Evolutionary conservation across 2,113 vertebrate genomes (phyloP).

Genomic region (Gallinago paraguaiae): DNA sequence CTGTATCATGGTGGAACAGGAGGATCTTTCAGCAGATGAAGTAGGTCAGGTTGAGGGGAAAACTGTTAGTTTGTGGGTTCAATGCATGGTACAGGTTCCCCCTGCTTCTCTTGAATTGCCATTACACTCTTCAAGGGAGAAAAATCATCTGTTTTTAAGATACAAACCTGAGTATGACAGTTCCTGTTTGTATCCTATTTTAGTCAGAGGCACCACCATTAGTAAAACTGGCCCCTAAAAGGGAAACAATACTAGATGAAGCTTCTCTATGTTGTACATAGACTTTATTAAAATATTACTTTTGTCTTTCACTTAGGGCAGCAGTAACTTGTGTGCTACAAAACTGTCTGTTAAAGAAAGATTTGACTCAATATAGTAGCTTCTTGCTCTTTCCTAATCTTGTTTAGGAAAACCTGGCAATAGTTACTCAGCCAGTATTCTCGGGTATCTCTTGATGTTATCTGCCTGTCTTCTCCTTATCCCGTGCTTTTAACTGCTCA

Average conservation of each 20-base stretch:
- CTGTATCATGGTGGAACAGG: neutral
- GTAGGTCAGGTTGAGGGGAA: neutral
- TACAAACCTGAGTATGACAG: neutral
- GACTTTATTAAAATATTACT: neutral
- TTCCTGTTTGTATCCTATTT: neutral
- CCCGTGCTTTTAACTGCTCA: conserved; percentile 1
- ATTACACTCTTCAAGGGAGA: neutral
- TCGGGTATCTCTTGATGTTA: neutral
- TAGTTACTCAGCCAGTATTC: conserved; percentile 11
- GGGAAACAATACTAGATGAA: neutral
- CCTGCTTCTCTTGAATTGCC: neutral
- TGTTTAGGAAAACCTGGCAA: neutral
- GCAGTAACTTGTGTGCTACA: neutral
- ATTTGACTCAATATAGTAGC: neutral
- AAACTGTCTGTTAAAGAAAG: neutral
- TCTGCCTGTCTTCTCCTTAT: conserved; percentile 18
- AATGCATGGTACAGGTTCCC: neutral
- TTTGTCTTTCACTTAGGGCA: neutral
- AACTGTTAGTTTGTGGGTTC: neutral
- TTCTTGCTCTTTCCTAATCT: neutral
- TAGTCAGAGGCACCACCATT: neutral
- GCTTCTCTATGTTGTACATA: neutral
- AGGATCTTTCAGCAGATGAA: neutral
- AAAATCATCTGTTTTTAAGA: neutral
- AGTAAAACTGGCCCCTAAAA: neutral